These are phyloP conservation scores for Ricordea florida DNA, from an alignment of 92 coral and sea anemone species.

Conservation along the genomic window DNA sequence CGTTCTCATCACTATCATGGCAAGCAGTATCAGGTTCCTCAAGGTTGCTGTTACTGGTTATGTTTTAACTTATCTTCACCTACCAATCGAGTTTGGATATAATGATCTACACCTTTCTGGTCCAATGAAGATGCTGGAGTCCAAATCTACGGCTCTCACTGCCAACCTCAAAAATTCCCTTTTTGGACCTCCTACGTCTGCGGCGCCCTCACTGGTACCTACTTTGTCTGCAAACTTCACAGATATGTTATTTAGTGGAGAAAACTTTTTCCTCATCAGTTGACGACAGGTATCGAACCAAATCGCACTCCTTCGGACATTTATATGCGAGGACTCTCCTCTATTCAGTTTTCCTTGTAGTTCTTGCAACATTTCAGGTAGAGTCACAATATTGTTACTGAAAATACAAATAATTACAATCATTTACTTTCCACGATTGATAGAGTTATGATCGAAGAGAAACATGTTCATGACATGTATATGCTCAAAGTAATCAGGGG, in stretches of 20 bases:
- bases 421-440: no score
- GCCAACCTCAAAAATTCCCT: slow-evolving; percentile 39
- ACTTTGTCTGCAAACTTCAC: slow-evolving; percentile 48
- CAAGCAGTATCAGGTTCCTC: not conserved
- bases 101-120: slow-evolving; percentile 4
- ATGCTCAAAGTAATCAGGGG: no score
- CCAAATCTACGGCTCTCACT: slow-evolving; percentile 45
- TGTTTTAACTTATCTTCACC: not conserved
- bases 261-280: slow-evolving; percentile 21
- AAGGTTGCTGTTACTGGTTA: not conserved
- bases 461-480: no score
- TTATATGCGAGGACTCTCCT: not conserved
- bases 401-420: no score
- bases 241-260: slow-evolving; percentile 14
- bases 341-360: not conserved
- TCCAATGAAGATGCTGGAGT: slow-evolving; percentile 36
- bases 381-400: no score
- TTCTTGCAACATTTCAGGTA: not conserved
- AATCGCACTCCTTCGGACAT: slow-evolving; percentile 28
- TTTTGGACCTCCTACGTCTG: slow-evolving; percentile 53
- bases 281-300: slow-evolving; percentile 50
- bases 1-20: not conserved
- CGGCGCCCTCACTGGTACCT: slow-evolving; percentile 48
- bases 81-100: slow-evolving; percentile 44
- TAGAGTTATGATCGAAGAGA: no score